Evolutionary conservation across 2,113 vertebrate species (phyloP), one percentile per base, ranked within the genome.

Genomic region (Eurypyga helias): DNA sequence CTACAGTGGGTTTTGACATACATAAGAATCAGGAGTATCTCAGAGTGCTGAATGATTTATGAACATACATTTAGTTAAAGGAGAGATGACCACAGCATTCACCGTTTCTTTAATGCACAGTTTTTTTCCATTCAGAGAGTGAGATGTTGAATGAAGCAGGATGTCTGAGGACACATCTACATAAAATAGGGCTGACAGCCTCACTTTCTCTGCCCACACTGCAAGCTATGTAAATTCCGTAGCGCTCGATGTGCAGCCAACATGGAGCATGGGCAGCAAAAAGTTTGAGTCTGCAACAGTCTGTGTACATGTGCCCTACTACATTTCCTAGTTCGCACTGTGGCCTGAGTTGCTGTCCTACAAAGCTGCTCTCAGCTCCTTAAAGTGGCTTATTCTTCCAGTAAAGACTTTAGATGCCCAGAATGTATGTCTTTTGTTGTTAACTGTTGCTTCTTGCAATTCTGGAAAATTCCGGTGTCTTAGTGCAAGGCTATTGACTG

Each of bases 11-110:
- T 72, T 90, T 89, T 91, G 83, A 73, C 67, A 57, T 61, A 43
- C 3, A 4, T 67, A 70, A 77, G 80, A 83, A 81, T 62, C 9
- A 45, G 45, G 9, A 72, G 17, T 77, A 41, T 71, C 57, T 87
- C 31, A 26, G 43, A 49, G 11, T 58, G 36, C 60, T 91, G 70
- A 85, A 92, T 88, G 33, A 89, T 91, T 96, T 88, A 92, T 71
- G 62, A 76, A 54, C 29, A 18, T n/a, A 67, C 18, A 60, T 90
- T 93, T 82, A 82, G 54, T 41, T 76, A 76, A 66, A 67, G 66
- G 43, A 85, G 51, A 87, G 75, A 41, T 79, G 71, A 85, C 75
- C 66, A 72, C 62, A 80, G 52, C 18, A 58, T 65, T 93, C 1
- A 0, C 19, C 51, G 24, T 54, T 88, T 95, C 58, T 65, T 45